A percentile compares a stretch with the other conserved stretches of the same genome.
These are phyloP conservation scores for Alosa alosa DNA, from an alignment of 2,113 vertebrate genomes.

Conservation along the genomic window DNA sequence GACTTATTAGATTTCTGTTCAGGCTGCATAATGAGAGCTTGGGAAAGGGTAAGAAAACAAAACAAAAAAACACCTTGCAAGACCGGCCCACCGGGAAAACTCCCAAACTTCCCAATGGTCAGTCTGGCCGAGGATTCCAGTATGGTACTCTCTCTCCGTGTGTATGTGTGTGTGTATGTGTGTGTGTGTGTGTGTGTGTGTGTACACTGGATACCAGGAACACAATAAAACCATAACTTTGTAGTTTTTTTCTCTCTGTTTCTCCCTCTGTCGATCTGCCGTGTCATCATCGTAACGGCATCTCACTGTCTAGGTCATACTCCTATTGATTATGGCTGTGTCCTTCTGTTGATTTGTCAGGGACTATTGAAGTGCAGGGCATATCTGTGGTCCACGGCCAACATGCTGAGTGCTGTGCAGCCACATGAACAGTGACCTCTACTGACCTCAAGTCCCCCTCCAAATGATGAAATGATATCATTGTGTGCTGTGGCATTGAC, in stretches of 20 bases:
- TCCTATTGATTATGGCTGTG: not conserved
- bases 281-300: not conserved
- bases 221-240: no score
- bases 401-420: not conserved
- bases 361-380: not conserved
- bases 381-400: not conserved
- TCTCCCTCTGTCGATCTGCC: conserved; percentile 9
- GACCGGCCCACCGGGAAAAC: not conserved
- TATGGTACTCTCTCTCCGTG: no score
- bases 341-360: not conserved
- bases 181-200: not conserved
- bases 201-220: not conserved
- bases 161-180: not conserved
- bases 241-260: not conserved
- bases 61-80: not conserved
- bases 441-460: not conserved
- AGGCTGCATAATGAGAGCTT: no score
- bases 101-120: not conserved
- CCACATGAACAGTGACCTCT: not conserved
- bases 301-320: not conserved
- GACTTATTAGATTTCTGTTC: no score
- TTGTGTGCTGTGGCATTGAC: not conserved
- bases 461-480: not conserved
- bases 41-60: no score
- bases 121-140: no score